Evolutionary conservation across 2,797 vertebrate genomes (phyloP).

Genomic region (Nasua narica): DNA sequence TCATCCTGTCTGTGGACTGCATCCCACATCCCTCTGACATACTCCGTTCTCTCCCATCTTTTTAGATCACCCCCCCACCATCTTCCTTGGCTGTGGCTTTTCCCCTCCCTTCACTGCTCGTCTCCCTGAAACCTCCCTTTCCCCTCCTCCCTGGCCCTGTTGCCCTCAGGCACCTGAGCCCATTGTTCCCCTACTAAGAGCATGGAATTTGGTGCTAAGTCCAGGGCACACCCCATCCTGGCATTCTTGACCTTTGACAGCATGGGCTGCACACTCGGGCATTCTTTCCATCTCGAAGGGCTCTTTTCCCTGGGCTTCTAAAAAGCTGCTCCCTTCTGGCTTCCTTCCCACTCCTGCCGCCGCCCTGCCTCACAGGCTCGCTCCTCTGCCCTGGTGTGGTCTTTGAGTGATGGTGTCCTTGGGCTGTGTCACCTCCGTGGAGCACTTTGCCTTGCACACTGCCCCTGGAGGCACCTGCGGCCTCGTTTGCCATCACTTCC

Average conservation of each 20-base stretch:
- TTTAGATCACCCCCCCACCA: background rate
- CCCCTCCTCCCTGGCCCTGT: too few species aligned
- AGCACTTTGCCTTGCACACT: background rate
- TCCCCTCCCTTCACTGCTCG: background rate
- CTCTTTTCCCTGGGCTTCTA: background rate
- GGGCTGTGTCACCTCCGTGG: background rate
- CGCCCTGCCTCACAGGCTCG: background rate
- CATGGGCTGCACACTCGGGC: too few species aligned
- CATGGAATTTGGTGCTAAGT: background rate
- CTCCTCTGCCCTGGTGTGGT: background rate
- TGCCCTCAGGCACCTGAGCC: background rate
- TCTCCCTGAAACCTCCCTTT: background rate
- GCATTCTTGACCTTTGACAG: background rate
- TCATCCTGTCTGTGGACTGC: background rate
- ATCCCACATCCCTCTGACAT: background rate
- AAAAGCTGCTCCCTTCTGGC: background rate
- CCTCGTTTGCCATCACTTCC: background rate
- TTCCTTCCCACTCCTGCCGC: background rate
- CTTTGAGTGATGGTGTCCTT: background rate
- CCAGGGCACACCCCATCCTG: background rate
- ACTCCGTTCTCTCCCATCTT: background rate
- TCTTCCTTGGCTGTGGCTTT: background rate
- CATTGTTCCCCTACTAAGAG: fast-evolving
- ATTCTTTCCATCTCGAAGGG: background rate
- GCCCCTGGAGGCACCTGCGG: background rate